Evolutionary conservation across 2,113 vertebrate genomes (phyloP).

Genomic region (Colaptes auratus): DNA sequence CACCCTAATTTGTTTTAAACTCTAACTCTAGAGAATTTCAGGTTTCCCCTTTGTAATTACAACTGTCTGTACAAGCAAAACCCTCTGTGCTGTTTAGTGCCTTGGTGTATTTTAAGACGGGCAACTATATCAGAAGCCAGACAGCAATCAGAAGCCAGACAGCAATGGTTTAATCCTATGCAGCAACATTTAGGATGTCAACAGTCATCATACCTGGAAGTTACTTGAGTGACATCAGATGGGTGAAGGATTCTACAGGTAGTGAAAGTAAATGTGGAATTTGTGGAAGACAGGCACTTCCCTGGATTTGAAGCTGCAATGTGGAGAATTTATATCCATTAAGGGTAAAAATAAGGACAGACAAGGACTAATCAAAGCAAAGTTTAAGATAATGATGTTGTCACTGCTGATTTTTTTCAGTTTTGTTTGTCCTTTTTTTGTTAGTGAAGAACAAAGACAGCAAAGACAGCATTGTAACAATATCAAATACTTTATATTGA

Average conservation of each 20-base stretch:
- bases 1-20: background rate
- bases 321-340: conserved; percentile 25
- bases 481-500: background rate
- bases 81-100: background rate
- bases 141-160: background rate
- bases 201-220: conserved; percentile 82
- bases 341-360: background rate
- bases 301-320: conserved; percentile 88
- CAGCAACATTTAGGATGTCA: background rate
- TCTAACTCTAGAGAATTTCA: background rate
- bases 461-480: background rate
- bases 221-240: conserved; percentile 92
- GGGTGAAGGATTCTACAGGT: conserved; percentile 97
- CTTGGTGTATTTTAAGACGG: background rate
- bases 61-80: background rate
- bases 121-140: background rate
- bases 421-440: background rate
- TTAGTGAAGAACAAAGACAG: background rate
- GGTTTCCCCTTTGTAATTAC: background rate
- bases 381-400: background rate
- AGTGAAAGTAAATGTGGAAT: conserved; percentile 95
- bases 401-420: background rate
- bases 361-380: background rate
- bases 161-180: background rate
- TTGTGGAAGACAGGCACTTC: conserved; percentile 92